Conservation (phyloP, 1,140 invertebrate genomes). For the Rhagoletis pomonella region DNA sequence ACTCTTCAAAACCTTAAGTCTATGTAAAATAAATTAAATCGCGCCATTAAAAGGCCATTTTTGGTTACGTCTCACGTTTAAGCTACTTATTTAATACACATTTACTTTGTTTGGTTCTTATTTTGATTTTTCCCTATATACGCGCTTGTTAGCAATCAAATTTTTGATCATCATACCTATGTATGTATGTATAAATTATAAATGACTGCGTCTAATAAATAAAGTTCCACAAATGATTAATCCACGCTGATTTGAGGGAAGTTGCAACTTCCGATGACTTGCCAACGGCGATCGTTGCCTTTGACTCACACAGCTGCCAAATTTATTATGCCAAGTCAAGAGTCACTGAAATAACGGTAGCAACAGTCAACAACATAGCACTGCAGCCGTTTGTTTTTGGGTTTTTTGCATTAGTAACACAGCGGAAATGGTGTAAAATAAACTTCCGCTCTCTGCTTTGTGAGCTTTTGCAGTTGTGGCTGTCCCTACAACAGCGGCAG, state of each 20-base stretch:
- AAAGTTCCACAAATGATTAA: neutral
- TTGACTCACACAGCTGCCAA: too few species aligned
- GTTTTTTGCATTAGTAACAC: neutral
- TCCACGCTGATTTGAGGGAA: neutral
- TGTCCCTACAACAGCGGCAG: neutral
- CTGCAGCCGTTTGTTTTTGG: neutral
- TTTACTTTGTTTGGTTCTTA: too few species aligned
- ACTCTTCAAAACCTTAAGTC: too few species aligned
- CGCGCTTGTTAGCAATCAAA: too few species aligned
- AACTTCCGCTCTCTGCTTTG: neutral
- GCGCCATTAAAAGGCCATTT: too few species aligned
- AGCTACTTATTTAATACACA: too few species aligned
- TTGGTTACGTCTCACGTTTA: too few species aligned
- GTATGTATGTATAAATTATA: too few species aligned
- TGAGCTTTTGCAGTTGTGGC: neutral
- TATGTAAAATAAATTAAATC: too few species aligned
- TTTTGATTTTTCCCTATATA: too few species aligned
- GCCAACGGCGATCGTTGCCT: neutral
- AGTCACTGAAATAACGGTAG: neutral
- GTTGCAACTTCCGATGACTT: slow-evolving; percentile 13
- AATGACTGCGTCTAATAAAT: too few species aligned
- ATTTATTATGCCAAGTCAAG: neutral
- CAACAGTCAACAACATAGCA: neutral
- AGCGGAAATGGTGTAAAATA: slow-evolving; percentile 29
- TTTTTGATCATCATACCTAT: too few species aligned